These are phyloP conservation scores for Aspidiotus rigidus DNA, from an alignment of 2,888 invertebrate species.

Conservation along the genomic window DNA sequence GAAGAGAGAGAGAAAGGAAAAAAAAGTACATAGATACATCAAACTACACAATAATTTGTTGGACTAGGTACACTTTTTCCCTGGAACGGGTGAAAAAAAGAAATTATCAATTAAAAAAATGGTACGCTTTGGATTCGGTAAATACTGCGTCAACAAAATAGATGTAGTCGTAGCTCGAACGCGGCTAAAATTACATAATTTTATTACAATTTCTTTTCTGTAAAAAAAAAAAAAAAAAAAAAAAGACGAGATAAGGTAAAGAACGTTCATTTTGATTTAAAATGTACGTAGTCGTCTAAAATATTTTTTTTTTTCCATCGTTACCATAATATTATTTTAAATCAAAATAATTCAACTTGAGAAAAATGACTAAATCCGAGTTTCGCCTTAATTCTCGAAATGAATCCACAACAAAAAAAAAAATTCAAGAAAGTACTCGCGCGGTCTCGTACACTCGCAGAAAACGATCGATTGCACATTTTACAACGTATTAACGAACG, in stretches of 20 bases:
- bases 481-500: too few species aligned
- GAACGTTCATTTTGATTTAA: background rate
- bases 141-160: background rate
- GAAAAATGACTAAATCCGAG: background rate
- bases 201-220: background rate
- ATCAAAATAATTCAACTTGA: background rate
- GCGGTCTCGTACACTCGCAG: too few species aligned
- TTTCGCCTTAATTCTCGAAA: background rate
- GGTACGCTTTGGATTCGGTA: slow-evolving; percentile 1
- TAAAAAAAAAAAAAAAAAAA: background rate
- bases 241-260: background rate
- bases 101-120: background rate
- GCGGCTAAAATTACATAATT: background rate
- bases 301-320: too few species aligned
- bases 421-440: too few species aligned
- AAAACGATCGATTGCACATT: too few species aligned
- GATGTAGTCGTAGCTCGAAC: background rate
- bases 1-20: background rate
- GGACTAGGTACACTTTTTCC: too few species aligned
- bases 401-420: too few species aligned
- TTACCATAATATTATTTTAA: too few species aligned
- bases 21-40: background rate
- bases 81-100: background rate
- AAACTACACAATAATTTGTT: background rate
- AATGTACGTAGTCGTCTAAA: too few species aligned